Evolutionary conservation across 1,140 invertebrate species (phyloP).

Genomic region (Drosophila malerkotliana): DNA sequence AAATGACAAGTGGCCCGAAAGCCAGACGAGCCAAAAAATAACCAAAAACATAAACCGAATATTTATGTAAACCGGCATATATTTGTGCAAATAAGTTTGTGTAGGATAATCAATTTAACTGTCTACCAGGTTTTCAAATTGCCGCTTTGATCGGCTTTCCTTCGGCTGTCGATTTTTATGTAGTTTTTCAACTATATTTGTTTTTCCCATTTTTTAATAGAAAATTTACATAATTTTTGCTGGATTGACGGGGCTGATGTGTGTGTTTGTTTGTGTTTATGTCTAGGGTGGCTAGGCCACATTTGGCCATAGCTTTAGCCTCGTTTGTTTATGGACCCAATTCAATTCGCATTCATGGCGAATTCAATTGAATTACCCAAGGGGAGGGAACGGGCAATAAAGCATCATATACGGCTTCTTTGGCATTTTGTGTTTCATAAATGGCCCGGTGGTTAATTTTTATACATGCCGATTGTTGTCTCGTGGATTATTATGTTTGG

Average conservation of each 20-base stretch:
- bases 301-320: conserved; percentile 65
- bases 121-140: conserved; percentile 67
- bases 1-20: conserved; percentile 55
- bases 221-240: conserved; percentile 75
- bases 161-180: conserved; percentile 41
- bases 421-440: conserved; percentile 73
- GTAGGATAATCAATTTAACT: conserved; percentile 74
- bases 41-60: conserved; percentile 21
- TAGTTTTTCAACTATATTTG: neutral
- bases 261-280: conserved; percentile 13
- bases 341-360: conserved; percentile 67
- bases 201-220: conserved; percentile 17
- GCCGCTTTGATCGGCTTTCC: conserved; percentile 39
- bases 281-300: conserved; percentile 42
- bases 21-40: neutral
- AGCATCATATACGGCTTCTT: conserved; percentile 65
- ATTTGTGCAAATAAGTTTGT: conserved; percentile 27
- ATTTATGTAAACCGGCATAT: conserved; percentile 33
- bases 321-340: conserved; percentile 62
- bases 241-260: conserved; percentile 38
- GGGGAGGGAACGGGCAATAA: conserved; percentile 13
- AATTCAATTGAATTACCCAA: conserved; percentile 55
- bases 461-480: conserved; percentile 57
- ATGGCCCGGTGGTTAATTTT: conserved; percentile 78
- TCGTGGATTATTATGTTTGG: conserved; percentile 74